These are phyloP conservation scores for Mystacides longicornis DNA, from an alignment of 2,888 invertebrate genomes.

Conservation along the genomic window DNA sequence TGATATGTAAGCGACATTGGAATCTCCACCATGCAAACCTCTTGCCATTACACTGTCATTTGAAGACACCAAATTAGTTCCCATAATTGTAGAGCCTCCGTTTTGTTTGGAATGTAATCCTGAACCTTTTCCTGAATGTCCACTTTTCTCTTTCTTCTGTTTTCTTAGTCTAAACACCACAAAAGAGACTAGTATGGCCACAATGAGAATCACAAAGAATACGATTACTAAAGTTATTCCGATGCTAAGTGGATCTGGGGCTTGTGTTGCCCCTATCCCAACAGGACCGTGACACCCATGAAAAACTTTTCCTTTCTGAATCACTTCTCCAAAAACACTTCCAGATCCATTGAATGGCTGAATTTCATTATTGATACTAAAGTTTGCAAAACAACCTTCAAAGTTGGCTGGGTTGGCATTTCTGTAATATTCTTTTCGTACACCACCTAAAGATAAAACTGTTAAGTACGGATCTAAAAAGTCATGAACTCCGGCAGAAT, in stretches of 20 bases:
- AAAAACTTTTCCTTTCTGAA: constrained; percentile 64
- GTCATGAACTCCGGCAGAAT: constrained; percentile 80
- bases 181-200: constrained; percentile 85
- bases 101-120: constrained; percentile 73
- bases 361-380: constrained; percentile 80
- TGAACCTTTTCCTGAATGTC: constrained; percentile 55
- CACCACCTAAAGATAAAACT: constrained; percentile 72
- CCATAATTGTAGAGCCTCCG: constrained; percentile 61
- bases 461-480: constrained; percentile 87
- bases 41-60: constrained; percentile 64
- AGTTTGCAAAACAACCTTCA: constrained; percentile 84
- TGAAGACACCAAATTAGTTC: constrained; percentile 58
- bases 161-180: constrained; percentile 85
- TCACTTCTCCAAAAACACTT: constrained; percentile 65
- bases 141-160: constrained; percentile 79
- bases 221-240: constrained; percentile 90
- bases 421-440: constrained; percentile 54
- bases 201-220: constrained; percentile 83
- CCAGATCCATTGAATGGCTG: constrained; percentile 87
- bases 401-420: constrained; percentile 56
- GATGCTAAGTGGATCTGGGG: constrained; percentile 82
- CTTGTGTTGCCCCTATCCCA: constrained; percentile 68
- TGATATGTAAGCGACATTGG: constrained; percentile 62
- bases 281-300: constrained; percentile 69
- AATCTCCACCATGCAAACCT: constrained; percentile 62